Evolutionary conservation across 2,113 vertebrate species (phyloP).

Genomic region (Chrysochloris asiatica): DNA sequence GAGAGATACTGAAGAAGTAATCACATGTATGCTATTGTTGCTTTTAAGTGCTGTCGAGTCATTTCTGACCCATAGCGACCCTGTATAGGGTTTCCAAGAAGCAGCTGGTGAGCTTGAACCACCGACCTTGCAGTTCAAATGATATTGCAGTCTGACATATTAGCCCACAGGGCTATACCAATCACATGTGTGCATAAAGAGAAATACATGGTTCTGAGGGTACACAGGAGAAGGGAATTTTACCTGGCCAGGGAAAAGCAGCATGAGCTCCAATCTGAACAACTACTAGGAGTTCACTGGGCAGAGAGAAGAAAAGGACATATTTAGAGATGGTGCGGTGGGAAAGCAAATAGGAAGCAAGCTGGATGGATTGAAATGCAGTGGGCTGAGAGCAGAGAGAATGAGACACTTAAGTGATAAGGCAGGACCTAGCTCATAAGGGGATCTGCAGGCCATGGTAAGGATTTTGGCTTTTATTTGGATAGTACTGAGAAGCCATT

Average conservation of each 20-base stretch:
- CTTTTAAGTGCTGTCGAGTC: too few relatives aligned
- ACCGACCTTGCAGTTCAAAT: too few relatives aligned
- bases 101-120: too few relatives aligned
- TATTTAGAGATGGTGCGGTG: background rate
- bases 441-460: background rate
- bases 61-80: too few relatives aligned
- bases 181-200: too few relatives aligned
- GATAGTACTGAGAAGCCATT: background rate
- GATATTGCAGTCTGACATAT: too few relatives aligned
- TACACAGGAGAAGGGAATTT: background rate
- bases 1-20: background rate
- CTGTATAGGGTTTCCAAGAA: too few relatives aligned
- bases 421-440: background rate
- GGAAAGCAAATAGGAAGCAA: background rate
- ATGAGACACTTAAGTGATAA: rapidly evolving
- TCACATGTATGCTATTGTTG: too few relatives aligned
- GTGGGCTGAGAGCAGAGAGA: background rate
- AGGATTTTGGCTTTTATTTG: background rate
- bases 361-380: background rate
- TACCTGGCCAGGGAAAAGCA: background rate
- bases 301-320: background rate
- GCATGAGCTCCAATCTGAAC: background rate
- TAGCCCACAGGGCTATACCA: too few relatives aligned
- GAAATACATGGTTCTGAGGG: rapidly evolving
- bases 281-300: too few relatives aligned